Percentiles rank a stretch among this genome's conserved stretches.
phyloP scores from a whole-genome alignment of 2,797 vertebrate genomes.

The Rhinella marina region DNA sequence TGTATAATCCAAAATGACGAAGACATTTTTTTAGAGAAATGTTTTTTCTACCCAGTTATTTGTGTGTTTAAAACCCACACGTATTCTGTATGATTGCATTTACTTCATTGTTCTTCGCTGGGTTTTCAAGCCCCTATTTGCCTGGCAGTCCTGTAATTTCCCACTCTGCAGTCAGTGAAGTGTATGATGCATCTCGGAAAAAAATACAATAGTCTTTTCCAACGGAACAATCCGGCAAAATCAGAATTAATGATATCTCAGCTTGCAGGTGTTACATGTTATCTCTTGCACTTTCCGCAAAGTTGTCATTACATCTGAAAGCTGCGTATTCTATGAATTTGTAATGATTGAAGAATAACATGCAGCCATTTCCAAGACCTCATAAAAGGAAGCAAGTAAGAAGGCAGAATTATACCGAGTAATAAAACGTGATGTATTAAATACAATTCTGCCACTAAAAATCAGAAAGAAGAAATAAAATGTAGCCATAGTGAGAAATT shows the following conservation, averaged over 20 bases:
- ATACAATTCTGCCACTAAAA: not conserved
- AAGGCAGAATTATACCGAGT: not conserved
- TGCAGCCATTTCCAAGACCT: not conserved
- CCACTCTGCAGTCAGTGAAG: conserved; percentile 40
- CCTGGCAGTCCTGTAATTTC: conserved; percentile 46
- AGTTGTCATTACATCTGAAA: conserved; percentile 35
- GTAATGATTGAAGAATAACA: conserved; percentile 48
- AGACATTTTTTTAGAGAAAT: not conserved
- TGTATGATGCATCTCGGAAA: conserved; percentile 38
- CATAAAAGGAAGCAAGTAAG: not conserved
- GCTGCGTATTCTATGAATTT: conserved; percentile 26
- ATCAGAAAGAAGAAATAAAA: not conserved
- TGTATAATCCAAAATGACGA: not conserved
- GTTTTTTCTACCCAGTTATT: conserved; percentile 2
- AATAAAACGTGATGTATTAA: not conserved
- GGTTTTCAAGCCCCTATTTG: not conserved
- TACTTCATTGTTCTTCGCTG: conserved; percentile 33
- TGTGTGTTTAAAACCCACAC: not conserved
- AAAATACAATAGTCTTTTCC: conserved; percentile 1
- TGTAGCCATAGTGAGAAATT: not conserved
- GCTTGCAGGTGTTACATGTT: conserved; percentile 40
- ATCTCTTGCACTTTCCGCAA: conserved; percentile 6
- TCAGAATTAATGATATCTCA: conserved; percentile 49
- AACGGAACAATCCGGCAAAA: conserved; percentile 37
- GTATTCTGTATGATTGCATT: conserved; percentile 16